Evolutionary conservation across 2,888 invertebrate genomes (phyloP), one percentile per base, ranked within the genome.

Genomic region (Meloe dianella): DNA sequence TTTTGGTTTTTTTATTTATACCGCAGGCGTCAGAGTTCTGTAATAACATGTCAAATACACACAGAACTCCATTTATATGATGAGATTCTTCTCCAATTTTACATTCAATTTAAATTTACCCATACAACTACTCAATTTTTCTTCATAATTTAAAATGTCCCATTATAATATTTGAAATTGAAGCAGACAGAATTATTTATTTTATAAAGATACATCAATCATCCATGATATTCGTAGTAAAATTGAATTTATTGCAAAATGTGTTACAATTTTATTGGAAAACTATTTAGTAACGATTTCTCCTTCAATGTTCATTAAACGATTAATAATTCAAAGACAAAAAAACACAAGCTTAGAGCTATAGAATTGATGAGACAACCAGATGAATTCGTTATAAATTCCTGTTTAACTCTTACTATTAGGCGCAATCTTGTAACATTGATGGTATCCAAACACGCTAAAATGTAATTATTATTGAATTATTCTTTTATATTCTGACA

Each of bases 401-500:
- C 22, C 32, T 60, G 69, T 71, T 72, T 70, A 70, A 27, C 27
- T 27, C 27, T 66, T 68, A 66, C 74, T 74, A 67, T 66, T 70
- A 70, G 68, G 73, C 74, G 74, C 74, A 73, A 71, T 70, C 68
- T 68, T 66, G 71, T 12, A 22, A 22, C 10, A 10, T 71, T 80
- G 78, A 81, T 80, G 78, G 70, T 71, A 58, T 61, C 66, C 69
- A 73, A 73, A 77, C 81, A 81, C 80, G 81, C 81, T 73, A 81
- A 77, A 78, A 68, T 69, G 80, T 78, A 80, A 81, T 81, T 81
- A 81, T 76, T 74, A 77, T 79, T 77, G 78, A 79, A 80, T 79
- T 80, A 79, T 75, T 77, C 78, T 76, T 77, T 75, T 75, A 75
- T 73, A 73, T 72, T 71, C 77, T 79, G 79, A 80, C 80, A 78